Base-by-base conservation (phyloP, 2,888 invertebrate genomes). In the Lasioglossum pauxillum region DNA sequence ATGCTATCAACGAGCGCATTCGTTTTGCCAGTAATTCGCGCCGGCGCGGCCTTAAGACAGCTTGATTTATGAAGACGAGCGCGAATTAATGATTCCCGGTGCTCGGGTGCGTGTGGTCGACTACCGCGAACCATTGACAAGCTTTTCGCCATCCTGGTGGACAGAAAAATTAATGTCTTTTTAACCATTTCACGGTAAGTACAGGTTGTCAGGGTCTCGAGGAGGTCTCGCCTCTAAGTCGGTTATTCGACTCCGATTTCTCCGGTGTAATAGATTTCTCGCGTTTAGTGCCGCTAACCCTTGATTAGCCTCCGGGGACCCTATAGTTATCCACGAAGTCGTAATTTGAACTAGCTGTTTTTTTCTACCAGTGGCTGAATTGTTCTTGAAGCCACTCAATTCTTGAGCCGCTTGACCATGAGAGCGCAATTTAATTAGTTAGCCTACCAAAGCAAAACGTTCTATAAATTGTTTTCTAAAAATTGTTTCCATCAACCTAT, bases 21-120 rank as follows among this genome's bases (percentile, higher is more conserved):
- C 71, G 71, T 71, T 71, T 71, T n/a, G 38, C 41, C 41, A 14
- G 71, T 71, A 71, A 71, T 71, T 71, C 71, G 71, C 71, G 41
- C n/a, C 12, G 57, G 57, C 41, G 38, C 71, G 14, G 38, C 14
- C n/a, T 71, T 41, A 71, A 71, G 71, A 71, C 38, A 41, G 38
- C 71, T 71, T 71, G 71, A 71, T 71, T 71, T 71, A 71, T 71
- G 71, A 71, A 71, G 41, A 38, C 38, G 35, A 41, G 41, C 41
- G 71, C 71, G 41, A 38, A 41, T 71, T 71, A 71, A 71, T 71
- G 71, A 71, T 41, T 71, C 71, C 41, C n/a, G 71, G 12, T 41
- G 41, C n/a, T 14, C n/a, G 71, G 71, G 71, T n/a, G 69, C 38
- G 69, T 71, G 41, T 71, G 71, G 38, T 41, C 38, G 38, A 41